Evolutionary conservation across 2,113 vertebrate species (phyloP).

Genomic region (Zootoca vivipara): DNA sequence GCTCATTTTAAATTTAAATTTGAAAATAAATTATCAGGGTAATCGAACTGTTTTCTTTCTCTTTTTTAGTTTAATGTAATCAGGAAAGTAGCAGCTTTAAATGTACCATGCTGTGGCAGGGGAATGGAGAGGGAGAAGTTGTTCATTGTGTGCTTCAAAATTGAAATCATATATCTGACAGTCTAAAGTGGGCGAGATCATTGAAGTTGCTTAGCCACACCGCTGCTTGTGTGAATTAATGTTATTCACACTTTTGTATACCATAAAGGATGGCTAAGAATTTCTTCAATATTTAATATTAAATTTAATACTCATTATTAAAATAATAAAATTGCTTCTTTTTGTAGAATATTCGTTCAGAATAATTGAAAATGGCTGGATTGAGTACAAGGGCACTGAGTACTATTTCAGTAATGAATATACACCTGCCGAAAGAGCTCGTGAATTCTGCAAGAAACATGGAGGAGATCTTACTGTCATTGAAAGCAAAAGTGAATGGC

Average conservation of each 20-base stretch:
- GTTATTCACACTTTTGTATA: neutral
- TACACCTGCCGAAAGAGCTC: conserved; percentile 84
- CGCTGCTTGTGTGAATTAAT: neutral
- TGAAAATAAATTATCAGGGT: too few relatives aligned
- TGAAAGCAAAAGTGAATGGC: conserved; percentile 83
- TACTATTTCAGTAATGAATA: conserved; percentile 85
- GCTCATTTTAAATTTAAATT: too few relatives aligned
- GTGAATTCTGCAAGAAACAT: conserved; percentile 81
- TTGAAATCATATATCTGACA: too few relatives aligned
- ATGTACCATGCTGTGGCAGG: too few relatives aligned
- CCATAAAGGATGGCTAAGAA: neutral
- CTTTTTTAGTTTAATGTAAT: too few relatives aligned
- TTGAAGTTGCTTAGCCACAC: too few relatives aligned
- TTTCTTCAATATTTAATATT: neutral
- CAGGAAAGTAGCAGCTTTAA: too few relatives aligned
- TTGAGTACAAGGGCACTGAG: conserved; percentile 84
- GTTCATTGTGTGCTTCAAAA: too few relatives aligned
- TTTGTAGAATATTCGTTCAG: conserved; percentile 71
- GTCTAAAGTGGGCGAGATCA: too few relatives aligned
- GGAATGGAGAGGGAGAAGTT: too few relatives aligned
- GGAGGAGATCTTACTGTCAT: conserved; percentile 87
- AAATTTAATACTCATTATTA: neutral
- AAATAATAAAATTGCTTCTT: neutral
- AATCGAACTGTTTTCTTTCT: too few relatives aligned
- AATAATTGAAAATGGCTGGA: conserved; percentile 86